These are phyloP conservation scores for Muntiacus muntjak DNA, from an alignment of 2,113 vertebrate genomes.

Conservation along the genomic window DNA sequence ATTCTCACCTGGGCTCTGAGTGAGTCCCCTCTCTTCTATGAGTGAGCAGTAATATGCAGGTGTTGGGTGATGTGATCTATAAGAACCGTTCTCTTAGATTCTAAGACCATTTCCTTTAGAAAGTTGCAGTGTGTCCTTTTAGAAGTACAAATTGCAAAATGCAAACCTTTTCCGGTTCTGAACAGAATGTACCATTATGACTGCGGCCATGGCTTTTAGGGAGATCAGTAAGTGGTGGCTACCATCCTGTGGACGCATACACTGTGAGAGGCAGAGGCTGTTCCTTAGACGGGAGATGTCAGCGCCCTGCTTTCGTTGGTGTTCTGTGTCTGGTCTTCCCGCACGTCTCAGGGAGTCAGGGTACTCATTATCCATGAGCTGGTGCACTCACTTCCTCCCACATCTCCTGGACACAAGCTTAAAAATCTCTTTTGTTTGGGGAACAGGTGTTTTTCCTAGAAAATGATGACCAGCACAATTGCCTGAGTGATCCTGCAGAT, in stretches of 20 bases:
- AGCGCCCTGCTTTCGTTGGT: background rate
- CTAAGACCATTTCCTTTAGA: background rate
- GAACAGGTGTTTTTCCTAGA: constrained; percentile 95
- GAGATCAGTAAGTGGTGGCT: background rate
- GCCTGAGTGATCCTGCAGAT: constrained; percentile 94
- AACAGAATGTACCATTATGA: background rate
- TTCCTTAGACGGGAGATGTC: background rate
- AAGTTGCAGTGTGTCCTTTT: background rate
- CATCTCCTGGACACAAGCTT: background rate
- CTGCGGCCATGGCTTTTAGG: background rate
- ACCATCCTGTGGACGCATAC: background rate
- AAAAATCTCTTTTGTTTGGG: constrained; percentile 34
- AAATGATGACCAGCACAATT: constrained; percentile 91
- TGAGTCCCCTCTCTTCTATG: background rate
- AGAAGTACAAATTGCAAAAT: background rate
- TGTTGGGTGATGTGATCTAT: background rate
- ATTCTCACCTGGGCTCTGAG: background rate
- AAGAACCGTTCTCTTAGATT: background rate
- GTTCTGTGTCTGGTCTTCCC: background rate
- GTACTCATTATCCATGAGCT: background rate
- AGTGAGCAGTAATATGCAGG: background rate
- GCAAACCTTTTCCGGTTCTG: background rate
- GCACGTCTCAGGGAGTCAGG: background rate
- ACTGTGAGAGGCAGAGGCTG: background rate
- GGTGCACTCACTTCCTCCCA: background rate